phyloP scores from a whole-genome alignment of 37 sponge, comb jelly and placozoan genomes.

The Ianthella basta region DNA sequence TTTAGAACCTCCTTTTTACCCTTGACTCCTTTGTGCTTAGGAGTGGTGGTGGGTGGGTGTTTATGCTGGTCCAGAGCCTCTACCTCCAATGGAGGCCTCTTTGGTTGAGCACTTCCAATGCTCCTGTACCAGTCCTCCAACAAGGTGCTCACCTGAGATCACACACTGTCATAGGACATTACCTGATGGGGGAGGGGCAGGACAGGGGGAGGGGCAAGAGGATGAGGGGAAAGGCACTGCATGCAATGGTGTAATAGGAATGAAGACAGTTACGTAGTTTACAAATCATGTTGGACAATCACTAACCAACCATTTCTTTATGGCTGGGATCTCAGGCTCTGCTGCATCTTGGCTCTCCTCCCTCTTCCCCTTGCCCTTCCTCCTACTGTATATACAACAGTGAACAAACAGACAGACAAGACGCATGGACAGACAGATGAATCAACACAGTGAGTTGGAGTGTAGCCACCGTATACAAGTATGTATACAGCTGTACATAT shows the following conservation, averaged over 20 bases:
- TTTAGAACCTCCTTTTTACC: conserved; percentile 10
- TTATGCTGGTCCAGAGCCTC: background rate
- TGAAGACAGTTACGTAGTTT: conserved; percentile 9
- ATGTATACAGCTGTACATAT: too few species aligned
- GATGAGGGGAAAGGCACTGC: background rate
- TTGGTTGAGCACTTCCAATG: conserved; percentile 34
- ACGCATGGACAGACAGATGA: too few species aligned
- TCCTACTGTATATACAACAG: conserved; percentile 19
- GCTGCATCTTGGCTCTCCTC: background rate
- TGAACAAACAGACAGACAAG: too few species aligned
- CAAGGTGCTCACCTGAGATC: conserved; percentile 31
- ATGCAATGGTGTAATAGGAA: background rate
- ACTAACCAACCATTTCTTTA: background rate
- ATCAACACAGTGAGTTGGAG: too few species aligned
- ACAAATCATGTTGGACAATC: conserved; percentile 31
- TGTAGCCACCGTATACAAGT: too few species aligned
- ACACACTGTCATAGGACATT: background rate
- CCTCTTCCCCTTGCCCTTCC: background rate
- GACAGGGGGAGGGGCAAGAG: background rate
- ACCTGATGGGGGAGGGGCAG: background rate
- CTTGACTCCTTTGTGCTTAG: conserved; percentile 30
- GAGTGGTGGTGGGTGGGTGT: conserved; percentile 11
- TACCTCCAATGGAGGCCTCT: background rate
- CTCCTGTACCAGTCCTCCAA: conserved; percentile 84
- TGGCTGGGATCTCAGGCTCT: background rate